phyloP scores from a whole-genome alignment of 2,888 invertebrate genomes.

The Hyposoter didymator region DNA sequence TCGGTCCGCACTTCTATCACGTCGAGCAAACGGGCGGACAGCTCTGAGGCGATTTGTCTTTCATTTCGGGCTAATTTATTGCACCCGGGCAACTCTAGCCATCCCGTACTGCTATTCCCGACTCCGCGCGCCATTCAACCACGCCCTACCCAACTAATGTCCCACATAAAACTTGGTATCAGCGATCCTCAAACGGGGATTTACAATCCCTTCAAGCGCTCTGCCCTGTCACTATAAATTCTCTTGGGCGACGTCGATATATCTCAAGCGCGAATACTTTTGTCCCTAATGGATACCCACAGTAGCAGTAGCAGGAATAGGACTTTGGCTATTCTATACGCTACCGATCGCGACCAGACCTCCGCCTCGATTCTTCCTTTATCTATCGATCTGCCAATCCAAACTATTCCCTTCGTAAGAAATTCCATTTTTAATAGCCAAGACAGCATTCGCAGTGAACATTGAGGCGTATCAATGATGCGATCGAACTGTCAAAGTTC shows the following conservation, averaged over 20 bases:
- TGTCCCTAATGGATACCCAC: conserved; percentile 83
- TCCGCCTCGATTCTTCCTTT: conserved; percentile 72
- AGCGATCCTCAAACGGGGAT: conserved; percentile 85
- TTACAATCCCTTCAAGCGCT: conserved; percentile 84
- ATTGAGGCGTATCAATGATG: not conserved
- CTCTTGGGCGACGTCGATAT: conserved; percentile 83
- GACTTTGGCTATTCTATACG: conserved; percentile 57
- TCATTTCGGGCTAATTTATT: conserved; percentile 84
- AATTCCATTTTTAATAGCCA: not conserved
- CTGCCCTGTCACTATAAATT: conserved; percentile 82
- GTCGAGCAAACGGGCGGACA: conserved; percentile 84
- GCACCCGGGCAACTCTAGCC: conserved; percentile 79
- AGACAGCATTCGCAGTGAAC: not conserved
- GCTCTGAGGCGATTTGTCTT: conserved; percentile 84
- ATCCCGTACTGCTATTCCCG: conserved; percentile 76
- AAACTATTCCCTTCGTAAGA: conserved; percentile 24
- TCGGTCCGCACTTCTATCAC: conserved; percentile 83
- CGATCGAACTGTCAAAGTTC: not conserved
- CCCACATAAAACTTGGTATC: conserved; percentile 85
- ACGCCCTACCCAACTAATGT: conserved; percentile 84
- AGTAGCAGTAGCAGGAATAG: conserved; percentile 60
- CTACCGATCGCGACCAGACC: conserved; percentile 64
- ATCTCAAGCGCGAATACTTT: conserved; percentile 83
- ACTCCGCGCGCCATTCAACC: conserved; percentile 80
- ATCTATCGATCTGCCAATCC: conserved; percentile 60